phyloP scores from a whole-genome alignment of 2,113 vertebrate species.

The Greenwoodochromis staneri region DNA sequence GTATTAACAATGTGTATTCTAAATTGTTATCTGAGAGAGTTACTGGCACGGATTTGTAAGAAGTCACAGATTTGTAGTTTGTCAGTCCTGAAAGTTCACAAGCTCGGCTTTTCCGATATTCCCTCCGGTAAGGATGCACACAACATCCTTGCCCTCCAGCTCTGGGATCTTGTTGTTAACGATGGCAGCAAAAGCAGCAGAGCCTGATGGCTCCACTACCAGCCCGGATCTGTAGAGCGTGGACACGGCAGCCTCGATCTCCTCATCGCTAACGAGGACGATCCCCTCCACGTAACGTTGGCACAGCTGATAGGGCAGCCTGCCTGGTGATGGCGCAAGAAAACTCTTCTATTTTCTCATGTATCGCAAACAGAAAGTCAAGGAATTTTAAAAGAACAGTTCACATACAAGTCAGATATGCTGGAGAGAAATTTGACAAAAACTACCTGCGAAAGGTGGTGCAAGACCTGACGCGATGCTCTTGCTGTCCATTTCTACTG shows the following conservation, averaged over 20 bases:
- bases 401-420: not conserved
- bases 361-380: rapidly evolving
- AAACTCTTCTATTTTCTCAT: not conserved
- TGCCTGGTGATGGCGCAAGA: constrained; percentile 34
- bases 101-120: constrained; percentile 74
- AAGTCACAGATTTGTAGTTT: not conserved
- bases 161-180: constrained; percentile 57
- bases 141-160: constrained; percentile 56
- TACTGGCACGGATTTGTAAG: not conserved
- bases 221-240: constrained; percentile 65
- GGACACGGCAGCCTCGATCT: constrained; percentile 66
- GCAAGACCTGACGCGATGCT: constrained; percentile 74
- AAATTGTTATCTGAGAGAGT: not conserved
- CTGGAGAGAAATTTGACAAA: not conserved
- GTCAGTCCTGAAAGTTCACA: constrained; percentile 49
- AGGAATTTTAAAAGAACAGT: not conserved
- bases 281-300: constrained; percentile 63
- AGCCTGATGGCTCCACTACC: constrained; percentile 70
- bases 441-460: constrained; percentile 65
- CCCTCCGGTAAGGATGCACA: constrained; percentile 70
- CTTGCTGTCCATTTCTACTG: constrained; percentile 68
- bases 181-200: constrained; percentile 69
- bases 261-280: constrained; percentile 68
- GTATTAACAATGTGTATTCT: not conserved
- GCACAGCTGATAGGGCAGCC: constrained; percentile 65